phyloP scores from a whole-genome alignment of 2,888 invertebrate genomes.

The Leptothorax acervorum region DNA sequence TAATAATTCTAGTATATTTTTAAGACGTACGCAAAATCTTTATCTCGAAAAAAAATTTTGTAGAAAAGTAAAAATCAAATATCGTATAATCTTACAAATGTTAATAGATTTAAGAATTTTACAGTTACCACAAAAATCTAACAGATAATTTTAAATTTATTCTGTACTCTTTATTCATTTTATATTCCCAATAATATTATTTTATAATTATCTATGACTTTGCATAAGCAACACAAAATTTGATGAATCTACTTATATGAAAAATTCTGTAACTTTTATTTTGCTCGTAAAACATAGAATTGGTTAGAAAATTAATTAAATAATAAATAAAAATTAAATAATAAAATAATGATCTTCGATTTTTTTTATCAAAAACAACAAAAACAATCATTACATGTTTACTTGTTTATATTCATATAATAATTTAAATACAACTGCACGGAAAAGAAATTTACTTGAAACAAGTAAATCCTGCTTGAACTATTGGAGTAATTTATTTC shows the following conservation, averaged over 20 bases:
- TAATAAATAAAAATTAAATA: not conserved
- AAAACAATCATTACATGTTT: constrained; percentile 1
- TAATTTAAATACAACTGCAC: not conserved
- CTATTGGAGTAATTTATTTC: no score
- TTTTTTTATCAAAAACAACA: not conserved
- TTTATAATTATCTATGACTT: not conserved
- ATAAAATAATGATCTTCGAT: not conserved
- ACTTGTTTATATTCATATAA: not conserved
- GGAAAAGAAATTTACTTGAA: no score
- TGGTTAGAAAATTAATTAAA: not conserved
- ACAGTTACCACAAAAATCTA: not conserved
- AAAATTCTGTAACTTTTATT: not conserved
- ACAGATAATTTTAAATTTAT: constrained; percentile 13
- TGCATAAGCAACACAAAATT: not conserved
- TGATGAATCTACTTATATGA: not conserved
- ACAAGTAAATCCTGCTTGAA: no score
- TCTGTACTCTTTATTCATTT: not conserved
- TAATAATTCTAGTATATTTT: constrained; percentile 20
- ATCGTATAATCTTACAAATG: not conserved
- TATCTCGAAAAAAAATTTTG: not conserved
- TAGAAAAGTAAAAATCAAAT: not conserved
- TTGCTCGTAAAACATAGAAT: not conserved
- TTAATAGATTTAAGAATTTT: not conserved
- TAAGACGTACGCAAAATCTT: not conserved
- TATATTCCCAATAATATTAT: not conserved